Conservation (phyloP, 2,888 invertebrate species). For the Epicampocera succincta region DNA sequence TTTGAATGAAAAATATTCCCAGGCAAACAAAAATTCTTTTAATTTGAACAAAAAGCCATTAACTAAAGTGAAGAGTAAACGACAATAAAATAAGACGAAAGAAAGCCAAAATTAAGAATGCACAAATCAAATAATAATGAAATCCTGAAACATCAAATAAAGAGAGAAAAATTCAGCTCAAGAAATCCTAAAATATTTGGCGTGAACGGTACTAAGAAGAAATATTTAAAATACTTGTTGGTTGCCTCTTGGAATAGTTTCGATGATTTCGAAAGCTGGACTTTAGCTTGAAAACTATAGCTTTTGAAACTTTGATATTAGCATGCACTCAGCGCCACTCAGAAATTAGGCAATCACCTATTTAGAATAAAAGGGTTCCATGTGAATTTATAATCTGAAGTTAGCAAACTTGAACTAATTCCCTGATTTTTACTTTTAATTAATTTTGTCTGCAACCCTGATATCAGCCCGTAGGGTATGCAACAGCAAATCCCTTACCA, state of each 20-base stretch:
- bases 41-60: slow-evolving; percentile 44
- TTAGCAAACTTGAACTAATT: too few species aligned
- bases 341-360: too few species aligned
- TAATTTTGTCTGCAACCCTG: background rate
- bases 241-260: too few species aligned
- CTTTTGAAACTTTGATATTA: too few species aligned
- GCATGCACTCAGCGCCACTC: too few species aligned
- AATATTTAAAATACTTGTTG: too few species aligned
- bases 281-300: too few species aligned
- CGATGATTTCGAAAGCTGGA: too few species aligned
- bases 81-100: background rate
- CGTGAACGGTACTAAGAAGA: too few species aligned
- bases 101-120: slow-evolving; percentile 27
- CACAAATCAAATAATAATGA: slow-evolving; percentile 48
- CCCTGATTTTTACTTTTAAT: too few species aligned
- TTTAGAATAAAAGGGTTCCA: too few species aligned
- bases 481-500: slow-evolving; percentile 53
- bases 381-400: too few species aligned
- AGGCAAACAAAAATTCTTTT: slow-evolving; percentile 53
- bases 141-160: slow-evolving; percentile 25
- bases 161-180: background rate
- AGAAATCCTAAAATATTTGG: background rate
- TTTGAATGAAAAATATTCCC: slow-evolving; percentile 10
- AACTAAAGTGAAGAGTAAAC: slow-evolving; percentile 11
- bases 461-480: slow-evolving; percentile 33